Evolutionary conservation across 2,797 vertebrate genomes (phyloP).

Genomic region (Crax fasciolata): DNA sequence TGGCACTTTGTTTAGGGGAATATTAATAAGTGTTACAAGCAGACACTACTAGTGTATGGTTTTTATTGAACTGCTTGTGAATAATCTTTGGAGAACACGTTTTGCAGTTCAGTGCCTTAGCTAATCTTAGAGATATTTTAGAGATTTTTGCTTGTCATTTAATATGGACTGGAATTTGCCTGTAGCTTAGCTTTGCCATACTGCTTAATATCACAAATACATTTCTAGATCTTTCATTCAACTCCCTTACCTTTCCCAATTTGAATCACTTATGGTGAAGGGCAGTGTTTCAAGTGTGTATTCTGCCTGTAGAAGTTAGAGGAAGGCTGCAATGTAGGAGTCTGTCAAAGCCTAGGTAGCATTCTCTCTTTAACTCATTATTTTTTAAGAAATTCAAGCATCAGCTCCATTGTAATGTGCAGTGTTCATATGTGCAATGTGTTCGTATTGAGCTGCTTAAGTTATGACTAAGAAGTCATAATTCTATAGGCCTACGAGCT

Average conservation of each 20-base stretch:
- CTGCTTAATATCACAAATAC: neutral
- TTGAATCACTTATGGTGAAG: neutral
- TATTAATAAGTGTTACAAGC: neutral
- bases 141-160: neutral
- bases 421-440: neutral
- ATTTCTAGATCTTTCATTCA: neutral
- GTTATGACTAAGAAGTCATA: neutral
- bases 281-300: neutral
- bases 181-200: neutral
- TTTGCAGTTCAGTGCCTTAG: neutral
- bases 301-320: neutral
- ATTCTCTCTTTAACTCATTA: neutral
- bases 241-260: neutral
- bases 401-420: neutral
- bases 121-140: neutral
- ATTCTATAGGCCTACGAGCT: neutral
- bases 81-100: neutral
- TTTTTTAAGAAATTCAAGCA: neutral
- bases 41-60: neutral
- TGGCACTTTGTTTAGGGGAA: neutral
- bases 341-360: neutral
- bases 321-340: neutral
- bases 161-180: neutral
- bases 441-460: neutral
- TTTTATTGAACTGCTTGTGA: neutral